Evolutionary conservation across 2,113 vertebrate genomes (phyloP).

Genomic region (Hemicordylus capensis): DNA sequence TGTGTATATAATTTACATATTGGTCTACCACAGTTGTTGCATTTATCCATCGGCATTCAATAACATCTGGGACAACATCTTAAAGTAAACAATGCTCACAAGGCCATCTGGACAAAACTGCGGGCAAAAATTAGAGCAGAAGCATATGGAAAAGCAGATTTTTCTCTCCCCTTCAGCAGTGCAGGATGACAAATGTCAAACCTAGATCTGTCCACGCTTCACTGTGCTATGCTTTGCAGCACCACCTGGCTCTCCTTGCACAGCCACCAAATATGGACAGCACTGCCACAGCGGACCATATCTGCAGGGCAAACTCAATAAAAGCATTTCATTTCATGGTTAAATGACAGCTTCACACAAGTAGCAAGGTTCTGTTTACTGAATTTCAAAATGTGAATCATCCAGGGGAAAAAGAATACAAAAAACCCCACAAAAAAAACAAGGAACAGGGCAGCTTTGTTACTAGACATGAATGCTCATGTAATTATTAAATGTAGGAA

Average conservation of each 20-base stretch:
- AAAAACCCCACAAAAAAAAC: background rate
- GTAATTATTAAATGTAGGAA: conserved; percentile 47
- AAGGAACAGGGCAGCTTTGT: conserved; percentile 45
- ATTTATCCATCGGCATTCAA: conserved; percentile 77
- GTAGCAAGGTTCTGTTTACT: conserved; percentile 77
- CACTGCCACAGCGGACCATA: conserved; percentile 86
- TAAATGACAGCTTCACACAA: conserved; percentile 84
- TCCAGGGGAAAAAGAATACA: conserved; percentile 51
- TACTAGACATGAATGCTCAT: conserved; percentile 21
- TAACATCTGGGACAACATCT: conserved; percentile 93
- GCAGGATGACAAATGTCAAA: conserved; percentile 91
- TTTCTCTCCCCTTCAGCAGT: conserved; percentile 95
- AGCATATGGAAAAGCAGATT: conserved; percentile 99
- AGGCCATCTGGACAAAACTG: conserved; percentile 95
- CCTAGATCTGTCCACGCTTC: conserved; percentile 90
- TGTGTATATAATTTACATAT: conserved; percentile 74
- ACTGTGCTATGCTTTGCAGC: conserved; percentile 91
- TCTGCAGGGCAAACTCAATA: conserved; percentile 87
- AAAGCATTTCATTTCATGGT: conserved; percentile 79
- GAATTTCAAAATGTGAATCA: conserved; percentile 69
- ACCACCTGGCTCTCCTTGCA: conserved; percentile 99
- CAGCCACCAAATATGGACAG: conserved; percentile 95
- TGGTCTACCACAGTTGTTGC: conserved; percentile 74
- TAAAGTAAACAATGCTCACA: conserved; percentile 98
- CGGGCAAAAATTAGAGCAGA: conserved; percentile 87